A percentile compares a stretch with the other conserved stretches of the same genome.
These are phyloP conservation scores for Palaemon carinicauda DNA, from an alignment of 1,140 invertebrate species.

Conservation along the genomic window DNA sequence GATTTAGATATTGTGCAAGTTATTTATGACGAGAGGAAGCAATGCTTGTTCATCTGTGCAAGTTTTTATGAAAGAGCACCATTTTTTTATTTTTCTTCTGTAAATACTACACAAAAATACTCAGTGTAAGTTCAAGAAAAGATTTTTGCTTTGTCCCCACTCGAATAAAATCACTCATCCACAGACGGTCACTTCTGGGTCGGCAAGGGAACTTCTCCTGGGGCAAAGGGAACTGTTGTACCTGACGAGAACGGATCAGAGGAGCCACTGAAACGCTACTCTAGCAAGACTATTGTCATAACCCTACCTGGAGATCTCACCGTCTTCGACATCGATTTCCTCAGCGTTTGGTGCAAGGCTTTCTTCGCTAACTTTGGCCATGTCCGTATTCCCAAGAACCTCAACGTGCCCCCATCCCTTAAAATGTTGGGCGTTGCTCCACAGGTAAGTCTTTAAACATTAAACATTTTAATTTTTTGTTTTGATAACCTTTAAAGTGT, in stretches of 20 bases:
- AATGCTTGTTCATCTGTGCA: no score
- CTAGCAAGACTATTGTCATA: slow-evolving; percentile 63
- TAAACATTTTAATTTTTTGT: background rate
- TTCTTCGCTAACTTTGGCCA: slow-evolving; percentile 92
- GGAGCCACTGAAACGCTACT: slow-evolving; percentile 62
- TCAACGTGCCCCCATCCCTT: slow-evolving; percentile 88
- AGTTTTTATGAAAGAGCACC: no score
- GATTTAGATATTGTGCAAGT: no score
- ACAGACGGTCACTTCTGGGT: slow-evolving; percentile 61
- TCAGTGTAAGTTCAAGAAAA: no score
- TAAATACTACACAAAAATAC: no score
- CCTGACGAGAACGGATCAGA: slow-evolving; percentile 63
- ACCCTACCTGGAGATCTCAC: slow-evolving; percentile 63
- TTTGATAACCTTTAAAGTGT: background rate
- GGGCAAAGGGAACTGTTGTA: slow-evolving; percentile 54
- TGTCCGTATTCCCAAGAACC: slow-evolving; percentile 75
- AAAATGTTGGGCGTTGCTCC: slow-evolving; percentile 92
- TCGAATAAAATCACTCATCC: background rate
- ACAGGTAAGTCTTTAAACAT: slow-evolving; percentile 75
- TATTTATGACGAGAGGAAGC: no score
- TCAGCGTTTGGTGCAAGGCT: slow-evolving; percentile 86
- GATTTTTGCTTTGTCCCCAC: background rate
- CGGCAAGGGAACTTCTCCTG: slow-evolving; percentile 56
- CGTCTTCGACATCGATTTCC: slow-evolving; percentile 69
- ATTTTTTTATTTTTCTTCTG: no score